These are phyloP conservation scores for Pilophorus perplexus DNA, from an alignment of 2,888 invertebrate genomes.

Conservation along the genomic window DNA sequence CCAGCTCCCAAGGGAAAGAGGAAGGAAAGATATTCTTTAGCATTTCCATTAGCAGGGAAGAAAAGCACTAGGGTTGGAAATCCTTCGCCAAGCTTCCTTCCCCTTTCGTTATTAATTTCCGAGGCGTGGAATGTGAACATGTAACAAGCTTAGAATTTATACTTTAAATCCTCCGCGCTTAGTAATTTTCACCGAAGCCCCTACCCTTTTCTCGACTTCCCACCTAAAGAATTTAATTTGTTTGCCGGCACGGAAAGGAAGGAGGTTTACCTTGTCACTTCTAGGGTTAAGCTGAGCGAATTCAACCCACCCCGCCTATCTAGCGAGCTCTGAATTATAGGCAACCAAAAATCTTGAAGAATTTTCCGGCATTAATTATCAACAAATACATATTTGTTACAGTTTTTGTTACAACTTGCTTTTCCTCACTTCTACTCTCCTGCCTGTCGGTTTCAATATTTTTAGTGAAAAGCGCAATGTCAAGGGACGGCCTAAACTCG, in stretches of 20 bases:
- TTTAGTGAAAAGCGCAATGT: no score
- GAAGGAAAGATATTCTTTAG: conserved; percentile 37
- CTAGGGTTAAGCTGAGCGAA: conserved; percentile 10
- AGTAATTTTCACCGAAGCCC: conserved; percentile 29
- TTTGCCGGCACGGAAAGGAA: conserved; percentile 10
- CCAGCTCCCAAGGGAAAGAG: conserved; percentile 15
- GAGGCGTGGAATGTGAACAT: conserved; percentile 37
- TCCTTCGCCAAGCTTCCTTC: conserved; percentile 29
- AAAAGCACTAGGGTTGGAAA: conserved; percentile 32
- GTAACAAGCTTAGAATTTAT: conserved; percentile 37
- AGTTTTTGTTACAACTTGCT: no score
- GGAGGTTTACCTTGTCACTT: conserved; percentile 23
- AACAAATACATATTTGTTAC: no score
- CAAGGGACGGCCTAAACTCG: no score
- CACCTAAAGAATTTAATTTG: conserved; percentile 35
- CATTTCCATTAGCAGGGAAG: conserved; percentile 39
- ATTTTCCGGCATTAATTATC: no score
- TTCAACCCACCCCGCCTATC: conserved; percentile 11
- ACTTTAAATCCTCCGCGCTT: conserved; percentile 34
- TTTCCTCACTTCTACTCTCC: no score
- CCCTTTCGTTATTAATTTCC: conserved; percentile 39
- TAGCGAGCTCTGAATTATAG: conserved; percentile 15
- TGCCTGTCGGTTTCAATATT: no score
- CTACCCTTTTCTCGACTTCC: conserved; percentile 9
- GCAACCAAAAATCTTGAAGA: no score